These are phyloP conservation scores for Trichopria drosophilae DNA, from an alignment of 2,888 invertebrate species.

Conservation along the genomic window DNA sequence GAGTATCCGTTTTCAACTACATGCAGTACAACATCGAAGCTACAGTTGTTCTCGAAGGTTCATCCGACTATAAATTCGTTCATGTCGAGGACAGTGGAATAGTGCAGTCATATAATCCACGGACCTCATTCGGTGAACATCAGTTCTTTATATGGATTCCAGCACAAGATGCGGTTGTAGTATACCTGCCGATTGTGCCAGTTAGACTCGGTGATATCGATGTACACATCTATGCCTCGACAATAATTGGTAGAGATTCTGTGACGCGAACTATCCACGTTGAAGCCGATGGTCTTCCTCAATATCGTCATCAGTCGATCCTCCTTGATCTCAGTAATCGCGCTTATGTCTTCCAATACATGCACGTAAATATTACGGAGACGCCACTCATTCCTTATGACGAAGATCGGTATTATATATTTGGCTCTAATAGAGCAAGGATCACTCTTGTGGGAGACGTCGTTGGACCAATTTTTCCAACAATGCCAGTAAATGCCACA, in stretches of 20 bases:
- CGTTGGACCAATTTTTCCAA: conserved; percentile 89
- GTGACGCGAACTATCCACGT: conserved; percentile 70
- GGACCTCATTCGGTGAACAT: conserved; percentile 90
- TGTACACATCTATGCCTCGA: conserved; percentile 76
- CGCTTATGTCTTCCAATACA: conserved; percentile 89
- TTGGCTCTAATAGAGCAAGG: conserved; percentile 84
- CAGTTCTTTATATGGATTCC: conserved; percentile 89
- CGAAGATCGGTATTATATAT: conserved; percentile 88
- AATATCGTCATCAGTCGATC: conserved; percentile 89
- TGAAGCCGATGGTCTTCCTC: conserved; percentile 88
- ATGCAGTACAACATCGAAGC: conserved; percentile 83
- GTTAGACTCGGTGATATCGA: conserved; percentile 74
- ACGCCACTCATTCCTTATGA: conserved; percentile 90
- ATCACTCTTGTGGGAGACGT: conserved; percentile 89
- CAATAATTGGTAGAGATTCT: conserved; percentile 73
- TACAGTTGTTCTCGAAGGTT: conserved; percentile 78
- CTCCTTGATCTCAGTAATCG: conserved; percentile 89
- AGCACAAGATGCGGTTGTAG: conserved; percentile 78
- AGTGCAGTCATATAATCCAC: conserved; percentile 82
- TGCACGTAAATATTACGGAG: conserved; percentile 95
- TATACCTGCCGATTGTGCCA: conserved; percentile 89
- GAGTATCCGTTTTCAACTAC: conserved; percentile 93
- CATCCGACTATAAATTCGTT: conserved; percentile 86
- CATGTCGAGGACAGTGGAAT: conserved; percentile 88
- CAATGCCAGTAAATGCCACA: conserved; percentile 88